Base-by-base conservation (phyloP, 2,888 invertebrate genomes). In the Dicyrtomina minuta region DNA sequence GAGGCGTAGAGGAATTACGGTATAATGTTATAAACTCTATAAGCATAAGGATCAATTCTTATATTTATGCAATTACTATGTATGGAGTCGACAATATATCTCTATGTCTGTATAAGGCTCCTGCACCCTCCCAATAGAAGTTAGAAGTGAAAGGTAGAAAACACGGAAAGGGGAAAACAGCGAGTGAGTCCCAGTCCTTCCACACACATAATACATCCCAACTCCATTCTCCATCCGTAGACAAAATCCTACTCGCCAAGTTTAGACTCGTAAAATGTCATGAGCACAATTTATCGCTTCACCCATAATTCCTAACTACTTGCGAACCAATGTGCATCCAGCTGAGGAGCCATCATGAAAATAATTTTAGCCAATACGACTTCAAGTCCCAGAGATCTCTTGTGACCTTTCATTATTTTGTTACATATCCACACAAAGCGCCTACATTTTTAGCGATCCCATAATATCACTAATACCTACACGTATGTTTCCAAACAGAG, bases 251-350 rank as follows among this genome's bases (percentile, higher is more conserved):
- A 43, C 43, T 24, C 46, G 51, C 51, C 55, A 43, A 66, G 56
- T 46, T 10, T 33, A 61, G 27, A 61, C 60, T 73, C 73, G 70
- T 74, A 70, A 74, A 75, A 67, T 73, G 75, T 75, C 72, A 75
- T 68, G 68, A 70, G 66, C 66, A 66, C 72, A 72, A 75, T 75
- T 75, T 75, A 75, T 75, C 70, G 70, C 71, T 70, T 75, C 73
- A 71, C 74, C 75, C 75, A 75, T 75, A 66, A 66, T 72, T 71
- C 61, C 66, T 68, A 64, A 75, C 66, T 59, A 61, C 70, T 53
- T 56, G 27, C 20, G 51, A 62, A 60, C 74, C 74, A 74, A 74
- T 74, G 66, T 68, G 65, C 53, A 51, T 59, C 60, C 61, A 70
- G 65, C 53, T 62, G 44, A 66, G 72, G 62, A 72, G 70, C 74